These are phyloP conservation scores for Lathamus discolor DNA, from an alignment of 2,113 vertebrate species.

Conservation along the genomic window DNA sequence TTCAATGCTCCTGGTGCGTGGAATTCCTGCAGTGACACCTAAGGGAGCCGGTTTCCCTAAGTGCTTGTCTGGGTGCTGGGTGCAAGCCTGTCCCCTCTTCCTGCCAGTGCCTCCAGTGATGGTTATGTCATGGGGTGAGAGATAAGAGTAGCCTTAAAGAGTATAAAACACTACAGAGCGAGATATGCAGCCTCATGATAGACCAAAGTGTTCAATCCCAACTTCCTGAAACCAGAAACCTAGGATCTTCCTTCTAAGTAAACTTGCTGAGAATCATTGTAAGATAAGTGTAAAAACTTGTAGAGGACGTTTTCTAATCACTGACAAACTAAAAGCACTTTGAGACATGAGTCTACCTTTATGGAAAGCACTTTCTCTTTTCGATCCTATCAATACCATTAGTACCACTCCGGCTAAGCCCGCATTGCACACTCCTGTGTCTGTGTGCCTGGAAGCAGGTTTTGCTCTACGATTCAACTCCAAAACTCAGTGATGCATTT, in stretches of 20 bases:
- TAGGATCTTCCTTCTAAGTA: neutral
- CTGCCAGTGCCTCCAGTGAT: neutral
- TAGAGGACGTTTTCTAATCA: slow-evolving; percentile 27
- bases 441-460: neutral
- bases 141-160: accelerated
- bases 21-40: neutral
- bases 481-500: neutral
- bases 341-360: slow-evolving; percentile 53
- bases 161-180: neutral
- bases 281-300: slow-evolving; percentile 66
- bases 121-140: neutral
- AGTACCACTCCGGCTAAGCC: neutral
- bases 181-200: neutral
- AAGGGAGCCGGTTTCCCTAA: neutral
- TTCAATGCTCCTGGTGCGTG: accelerated
- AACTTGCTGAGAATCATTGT: slow-evolving; percentile 28
- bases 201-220: neutral
- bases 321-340: slow-evolving; percentile 64
- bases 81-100: neutral
- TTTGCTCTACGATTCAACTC: neutral
- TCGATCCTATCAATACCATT: neutral
- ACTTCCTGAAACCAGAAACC: neutral
- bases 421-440: neutral
- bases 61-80: neutral
- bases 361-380: slow-evolving; percentile 53